These are phyloP conservation scores for Synanthedon tipuliformis DNA, from an alignment of 2,888 invertebrate genomes.

Conservation along the genomic window DNA sequence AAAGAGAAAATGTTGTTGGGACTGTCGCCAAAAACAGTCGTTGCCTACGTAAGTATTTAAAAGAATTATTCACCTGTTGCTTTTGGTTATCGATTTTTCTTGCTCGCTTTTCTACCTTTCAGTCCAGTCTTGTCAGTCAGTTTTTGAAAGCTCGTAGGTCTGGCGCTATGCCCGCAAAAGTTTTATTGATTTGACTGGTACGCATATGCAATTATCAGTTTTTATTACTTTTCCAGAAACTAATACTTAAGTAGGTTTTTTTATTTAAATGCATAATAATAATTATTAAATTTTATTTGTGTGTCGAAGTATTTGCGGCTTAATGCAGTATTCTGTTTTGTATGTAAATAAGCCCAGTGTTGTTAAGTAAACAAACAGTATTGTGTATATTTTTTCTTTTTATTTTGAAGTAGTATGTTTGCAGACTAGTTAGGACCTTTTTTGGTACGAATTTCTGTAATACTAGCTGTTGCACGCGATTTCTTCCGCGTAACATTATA, in stretches of 20 bases:
- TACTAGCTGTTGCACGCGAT: too few species aligned
- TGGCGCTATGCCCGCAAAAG: too few species aligned
- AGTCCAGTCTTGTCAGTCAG: neutral
- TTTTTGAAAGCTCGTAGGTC: neutral
- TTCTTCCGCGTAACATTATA: too few species aligned
- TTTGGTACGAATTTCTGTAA: too few species aligned
- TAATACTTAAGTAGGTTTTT: neutral
- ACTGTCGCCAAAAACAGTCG: constrained; percentile 15
- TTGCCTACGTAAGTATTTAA: constrained; percentile 20
- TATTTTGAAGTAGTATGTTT: too few species aligned
- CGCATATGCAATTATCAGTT: neutral
- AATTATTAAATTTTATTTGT: neutral
- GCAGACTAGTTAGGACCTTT: too few species aligned
- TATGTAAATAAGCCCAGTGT: neutral
- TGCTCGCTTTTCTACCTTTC: neutral
- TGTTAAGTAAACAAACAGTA: neutral
- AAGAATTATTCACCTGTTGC: neutral
- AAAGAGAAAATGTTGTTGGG: constrained; percentile 50
- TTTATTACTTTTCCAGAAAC: neutral
- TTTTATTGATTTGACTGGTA: neutral
- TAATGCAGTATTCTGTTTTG: neutral
- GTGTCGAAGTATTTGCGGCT: neutral
- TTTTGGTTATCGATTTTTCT: neutral
- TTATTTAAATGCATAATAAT: neutral
- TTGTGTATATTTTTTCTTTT: neutral